Percentiles rank a stretch among this genome's conserved stretches.
Conservation (phyloP, 2,888 invertebrate genomes). For the Perdita meconis region DNA sequence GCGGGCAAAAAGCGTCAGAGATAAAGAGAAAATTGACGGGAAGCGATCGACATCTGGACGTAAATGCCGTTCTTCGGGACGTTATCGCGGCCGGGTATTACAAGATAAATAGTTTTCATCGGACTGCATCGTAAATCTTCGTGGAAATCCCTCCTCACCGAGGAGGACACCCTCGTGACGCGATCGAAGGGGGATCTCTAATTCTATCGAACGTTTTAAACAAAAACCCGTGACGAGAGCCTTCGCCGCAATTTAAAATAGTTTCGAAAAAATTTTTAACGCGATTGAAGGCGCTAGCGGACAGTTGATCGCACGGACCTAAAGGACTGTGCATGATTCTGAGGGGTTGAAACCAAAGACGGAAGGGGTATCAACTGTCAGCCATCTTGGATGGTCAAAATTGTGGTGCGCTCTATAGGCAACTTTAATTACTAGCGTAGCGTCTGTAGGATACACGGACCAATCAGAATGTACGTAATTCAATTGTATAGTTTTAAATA, state of each 20-base stretch:
- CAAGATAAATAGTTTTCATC: conserved; percentile 81
- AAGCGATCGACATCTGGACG: conserved; percentile 60
- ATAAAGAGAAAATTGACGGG: conserved; percentile 63
- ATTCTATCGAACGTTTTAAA: conserved; percentile 36
- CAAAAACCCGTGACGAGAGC: conserved; percentile 13
- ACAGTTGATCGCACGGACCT: too few relatives aligned
- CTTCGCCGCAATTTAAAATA: background rate
- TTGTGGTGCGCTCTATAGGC: too few relatives aligned
- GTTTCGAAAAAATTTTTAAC: background rate
- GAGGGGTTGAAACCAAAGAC: too few relatives aligned
- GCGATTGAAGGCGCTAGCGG: too few relatives aligned
- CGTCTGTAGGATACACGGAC: too few relatives aligned
- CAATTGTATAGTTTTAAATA: too few relatives aligned
- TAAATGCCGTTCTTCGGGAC: conserved; percentile 54
- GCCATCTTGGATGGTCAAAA: too few relatives aligned
- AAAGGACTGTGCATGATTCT: too few relatives aligned
- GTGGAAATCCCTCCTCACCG: conserved; percentile 64
- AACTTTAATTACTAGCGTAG: too few relatives aligned
- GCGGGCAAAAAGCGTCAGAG: conserved; percentile 48
- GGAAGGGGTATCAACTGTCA: too few relatives aligned
- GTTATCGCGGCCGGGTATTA: conserved; percentile 64
- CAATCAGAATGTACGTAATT: too few relatives aligned
- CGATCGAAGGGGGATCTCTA: conserved; percentile 4
- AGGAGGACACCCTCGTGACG: conserved; percentile 32
- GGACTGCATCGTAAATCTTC: conserved; percentile 76